Conservation (phyloP, 2,888 invertebrate species). For the Mimachlamys varia region DNA sequence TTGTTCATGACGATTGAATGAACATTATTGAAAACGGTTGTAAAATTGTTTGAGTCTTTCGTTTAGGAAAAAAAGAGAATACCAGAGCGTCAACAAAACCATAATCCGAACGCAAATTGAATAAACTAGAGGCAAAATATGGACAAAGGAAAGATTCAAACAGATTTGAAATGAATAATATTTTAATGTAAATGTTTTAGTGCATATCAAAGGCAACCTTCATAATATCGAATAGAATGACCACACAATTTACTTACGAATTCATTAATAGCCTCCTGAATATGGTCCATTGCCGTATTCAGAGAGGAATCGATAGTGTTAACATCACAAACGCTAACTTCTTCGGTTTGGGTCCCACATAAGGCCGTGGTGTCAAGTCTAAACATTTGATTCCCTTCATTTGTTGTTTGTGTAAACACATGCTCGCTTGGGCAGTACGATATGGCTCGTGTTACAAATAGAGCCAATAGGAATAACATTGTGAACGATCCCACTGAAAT, state of each 20-base stretch:
- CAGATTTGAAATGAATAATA: too few relatives aligned
- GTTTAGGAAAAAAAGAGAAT: too few relatives aligned
- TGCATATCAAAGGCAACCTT: too few relatives aligned
- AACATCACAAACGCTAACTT: background rate
- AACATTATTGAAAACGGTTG: too few relatives aligned
- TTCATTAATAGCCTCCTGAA: background rate
- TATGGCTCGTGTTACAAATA: background rate
- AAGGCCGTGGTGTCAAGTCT: background rate
- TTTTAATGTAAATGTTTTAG: too few relatives aligned
- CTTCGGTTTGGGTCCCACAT: background rate
- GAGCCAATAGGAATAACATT: background rate
- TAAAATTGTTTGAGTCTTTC: too few relatives aligned
- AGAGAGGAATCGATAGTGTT: background rate
- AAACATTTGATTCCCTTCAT: background rate
- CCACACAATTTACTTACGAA: background rate
- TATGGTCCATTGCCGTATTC: background rate
- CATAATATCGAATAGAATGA: too few relatives aligned
- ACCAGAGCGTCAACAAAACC: too few relatives aligned
- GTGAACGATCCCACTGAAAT: background rate
- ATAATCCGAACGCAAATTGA: too few relatives aligned
- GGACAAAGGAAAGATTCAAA: too few relatives aligned
- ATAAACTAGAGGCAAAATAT: too few relatives aligned
- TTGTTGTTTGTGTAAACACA: background rate
- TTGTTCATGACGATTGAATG: too few relatives aligned
- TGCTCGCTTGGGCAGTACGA: background rate